phyloP scores from a whole-genome alignment of 2,888 invertebrate species.

The Charanyca ferruginea region DNA sequence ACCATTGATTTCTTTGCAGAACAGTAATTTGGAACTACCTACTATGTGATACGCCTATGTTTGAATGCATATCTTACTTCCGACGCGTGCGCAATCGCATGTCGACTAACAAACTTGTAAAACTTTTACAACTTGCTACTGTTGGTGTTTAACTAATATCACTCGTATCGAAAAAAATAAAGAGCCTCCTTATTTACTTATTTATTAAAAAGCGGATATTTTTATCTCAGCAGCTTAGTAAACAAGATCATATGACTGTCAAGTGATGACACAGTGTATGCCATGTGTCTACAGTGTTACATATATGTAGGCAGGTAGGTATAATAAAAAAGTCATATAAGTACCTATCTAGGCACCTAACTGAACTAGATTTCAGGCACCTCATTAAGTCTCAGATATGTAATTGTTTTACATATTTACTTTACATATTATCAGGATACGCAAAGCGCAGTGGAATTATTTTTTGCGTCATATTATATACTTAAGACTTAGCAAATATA shows the following conservation, averaged over 20 bases:
- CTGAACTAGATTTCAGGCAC: constrained; percentile 46
- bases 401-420: constrained; percentile 53
- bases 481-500: constrained; percentile 45
- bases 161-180: background rate
- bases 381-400: constrained; percentile 49
- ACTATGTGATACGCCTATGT: too few relatives aligned
- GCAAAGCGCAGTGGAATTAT: constrained; percentile 51
- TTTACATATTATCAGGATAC: constrained; percentile 55
- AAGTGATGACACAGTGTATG: constrained; percentile 4
- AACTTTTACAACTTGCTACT: background rate
- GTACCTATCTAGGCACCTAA: constrained; percentile 16
- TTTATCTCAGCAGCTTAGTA: background rate
- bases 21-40: background rate
- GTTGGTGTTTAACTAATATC: background rate
- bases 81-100: background rate
- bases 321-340: constrained; percentile 30
- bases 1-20: constrained; percentile 11
- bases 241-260: constrained; percentile 27
- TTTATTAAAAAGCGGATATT: background rate
- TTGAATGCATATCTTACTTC: background rate
- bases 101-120: background rate
- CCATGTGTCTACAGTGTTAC: background rate
- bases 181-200: background rate
- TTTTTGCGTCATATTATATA: constrained; percentile 57
- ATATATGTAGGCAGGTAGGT: constrained; percentile 5